phyloP scores from a whole-genome alignment of 2,797 vertebrate genomes.

The Craterocephalus amniculus region DNA sequence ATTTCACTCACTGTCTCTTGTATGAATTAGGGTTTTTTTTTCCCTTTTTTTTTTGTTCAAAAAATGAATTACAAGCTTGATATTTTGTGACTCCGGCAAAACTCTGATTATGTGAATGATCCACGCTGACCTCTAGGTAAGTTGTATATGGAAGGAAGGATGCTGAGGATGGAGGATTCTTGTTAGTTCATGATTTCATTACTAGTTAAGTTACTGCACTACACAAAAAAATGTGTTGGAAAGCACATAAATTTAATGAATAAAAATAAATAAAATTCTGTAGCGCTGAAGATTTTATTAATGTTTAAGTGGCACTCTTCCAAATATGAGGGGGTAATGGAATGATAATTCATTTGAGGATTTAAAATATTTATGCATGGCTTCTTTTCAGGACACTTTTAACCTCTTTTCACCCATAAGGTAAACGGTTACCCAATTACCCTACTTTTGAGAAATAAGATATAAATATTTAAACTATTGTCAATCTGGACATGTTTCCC shows the following conservation, averaged over 20 bases:
- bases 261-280: neutral
- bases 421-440: slow-evolving; percentile 16
- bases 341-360: slow-evolving; percentile 15
- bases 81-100: neutral
- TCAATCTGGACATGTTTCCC: slow-evolving; percentile 4
- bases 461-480: slow-evolving; percentile 13
- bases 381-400: slow-evolving; percentile 24
- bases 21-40: neutral
- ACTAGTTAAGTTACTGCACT: neutral
- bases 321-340: slow-evolving; percentile 15
- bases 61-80: neutral
- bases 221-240: neutral
- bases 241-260: neutral
- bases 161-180: neutral
- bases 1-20: neutral
- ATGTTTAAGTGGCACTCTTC: slow-evolving; percentile 4
- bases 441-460: slow-evolving; percentile 9
- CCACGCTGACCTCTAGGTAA: neutral
- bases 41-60: neutral
- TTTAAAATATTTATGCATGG: slow-evolving; percentile 32
- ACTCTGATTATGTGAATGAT: neutral
- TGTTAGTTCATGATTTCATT: neutral
- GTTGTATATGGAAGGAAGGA: neutral
- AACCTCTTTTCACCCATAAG: slow-evolving; percentile 11
- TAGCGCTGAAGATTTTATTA: slow-evolving; percentile 27